A percentile compares a stretch with the other conserved stretches of the same genome.
These are phyloP conservation scores for Vireo altiloquus DNA, from an alignment of 2,113 vertebrate species.

Conservation along the genomic window DNA sequence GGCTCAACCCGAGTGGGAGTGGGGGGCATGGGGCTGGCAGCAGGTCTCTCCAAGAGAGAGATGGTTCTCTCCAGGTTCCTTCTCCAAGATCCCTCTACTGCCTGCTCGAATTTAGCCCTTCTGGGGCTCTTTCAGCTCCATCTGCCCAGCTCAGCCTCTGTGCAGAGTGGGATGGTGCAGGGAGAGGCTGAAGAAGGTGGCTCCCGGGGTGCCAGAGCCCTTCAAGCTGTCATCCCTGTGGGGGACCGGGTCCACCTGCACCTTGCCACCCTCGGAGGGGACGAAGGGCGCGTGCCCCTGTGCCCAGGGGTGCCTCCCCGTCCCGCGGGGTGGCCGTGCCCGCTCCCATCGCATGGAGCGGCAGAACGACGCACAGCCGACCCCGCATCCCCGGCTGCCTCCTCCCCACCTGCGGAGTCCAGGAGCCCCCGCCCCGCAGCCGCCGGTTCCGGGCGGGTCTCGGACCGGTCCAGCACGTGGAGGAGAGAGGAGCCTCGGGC, in stretches of 20 bases:
- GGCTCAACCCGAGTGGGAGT: background rate
- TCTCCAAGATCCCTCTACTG: background rate
- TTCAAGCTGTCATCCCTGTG: background rate
- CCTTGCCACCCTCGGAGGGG: background rate
- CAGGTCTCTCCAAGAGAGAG: background rate
- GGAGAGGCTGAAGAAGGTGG: background rate
- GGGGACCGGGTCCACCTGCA: accelerated
- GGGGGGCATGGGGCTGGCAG: accelerated
- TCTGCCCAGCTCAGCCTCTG: background rate
- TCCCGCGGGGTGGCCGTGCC: background rate
- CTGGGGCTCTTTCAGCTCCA: background rate
- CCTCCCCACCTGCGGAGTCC: background rate
- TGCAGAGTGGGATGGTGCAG: background rate
- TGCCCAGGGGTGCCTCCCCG: background rate
- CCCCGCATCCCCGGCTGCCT: background rate
- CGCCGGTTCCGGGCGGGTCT: background rate
- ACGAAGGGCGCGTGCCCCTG: background rate
- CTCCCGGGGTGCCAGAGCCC: background rate
- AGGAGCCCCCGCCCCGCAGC: background rate
- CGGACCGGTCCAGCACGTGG: background rate
- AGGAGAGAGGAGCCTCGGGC: background rate
- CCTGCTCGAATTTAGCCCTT: background rate
- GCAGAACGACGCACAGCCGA: background rate
- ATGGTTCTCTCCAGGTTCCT: background rate
- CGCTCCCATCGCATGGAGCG: background rate